Evolutionary conservation across 2,797 vertebrate genomes (phyloP), one percentile per base, ranked within the genome.

Genomic region (Cephalopachus bancanus): DNA sequence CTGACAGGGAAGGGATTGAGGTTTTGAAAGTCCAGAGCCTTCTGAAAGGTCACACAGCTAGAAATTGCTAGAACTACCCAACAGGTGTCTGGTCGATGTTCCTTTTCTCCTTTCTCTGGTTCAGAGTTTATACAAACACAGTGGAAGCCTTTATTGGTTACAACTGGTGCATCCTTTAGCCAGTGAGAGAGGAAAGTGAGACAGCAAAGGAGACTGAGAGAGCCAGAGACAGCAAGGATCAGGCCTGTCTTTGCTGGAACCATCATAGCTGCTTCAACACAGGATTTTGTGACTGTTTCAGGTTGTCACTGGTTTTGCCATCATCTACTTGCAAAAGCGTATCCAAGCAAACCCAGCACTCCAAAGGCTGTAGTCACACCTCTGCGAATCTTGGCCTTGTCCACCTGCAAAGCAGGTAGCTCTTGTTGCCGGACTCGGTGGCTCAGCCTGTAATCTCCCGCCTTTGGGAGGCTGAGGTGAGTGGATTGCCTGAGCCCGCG

Each of bases 351-450:
- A 57, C 0, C 3, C 33, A 64, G 30, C 1, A 10, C 0, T 15
- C 33, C 55, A 3, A 80, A 1, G 1, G 2, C 19, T 1, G 10
- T 0, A 2, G 5, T 0, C 1, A 1, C 15, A 28, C 0, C 0
- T 57, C 7, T 26, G 15, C 60, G 59, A 64, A 9, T 4, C 20
- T 0, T 0, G 51, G 15, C 24, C 2, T 9, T 55, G 81, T 57
- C 19, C 1, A 9, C 67, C 67, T 88, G 60, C 49, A 75, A 60
- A 67, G 12, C 1, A 28, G 60, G 30, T 2, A 57, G 20, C 24
- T 11, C 49, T 2, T 37, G 37, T 37, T 37, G 37, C 37, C 37
- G 37, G 37, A 3, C 37, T 37, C 37, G 37, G 37, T 37, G 37
- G 37, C 37, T 37, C 37, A 37, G 37, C 37, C 37, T 37, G 37